phyloP scores from a whole-genome alignment of 1,140 invertebrate genomes.

The Apolygus lucorum region DNA sequence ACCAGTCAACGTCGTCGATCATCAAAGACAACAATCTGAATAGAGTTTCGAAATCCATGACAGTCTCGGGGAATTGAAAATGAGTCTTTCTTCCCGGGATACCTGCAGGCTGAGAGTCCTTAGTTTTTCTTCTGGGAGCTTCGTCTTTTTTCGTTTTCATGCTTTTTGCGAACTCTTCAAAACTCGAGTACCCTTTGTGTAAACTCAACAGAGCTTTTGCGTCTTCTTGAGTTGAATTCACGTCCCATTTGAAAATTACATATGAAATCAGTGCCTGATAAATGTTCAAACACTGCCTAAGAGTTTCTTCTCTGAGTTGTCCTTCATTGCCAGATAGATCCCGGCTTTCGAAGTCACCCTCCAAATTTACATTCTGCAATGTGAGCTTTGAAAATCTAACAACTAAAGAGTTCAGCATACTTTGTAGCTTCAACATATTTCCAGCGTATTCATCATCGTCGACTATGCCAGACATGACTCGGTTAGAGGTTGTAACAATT shows the following conservation, averaged over 20 bases:
- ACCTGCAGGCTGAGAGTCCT: conserved; percentile 21
- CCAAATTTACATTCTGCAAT: conserved; percentile 30
- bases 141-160: conserved; percentile 31
- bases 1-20: conserved; percentile 19
- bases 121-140: conserved; percentile 22
- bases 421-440: conserved; percentile 25
- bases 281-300: conserved; percentile 27
- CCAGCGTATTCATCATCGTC: conserved; percentile 24
- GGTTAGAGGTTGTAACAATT: conserved; percentile 26
- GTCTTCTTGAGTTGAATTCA: conserved; percentile 19
- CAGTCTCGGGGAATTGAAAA: conserved; percentile 26
- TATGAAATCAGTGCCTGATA: conserved; percentile 33
- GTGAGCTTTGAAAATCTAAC: conserved; percentile 28
- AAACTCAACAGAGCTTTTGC: conserved; percentile 26
- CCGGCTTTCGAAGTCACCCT: conserved; percentile 17
- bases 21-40: conserved; percentile 26
- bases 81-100: conserved; percentile 22
- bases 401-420: conserved; percentile 30
- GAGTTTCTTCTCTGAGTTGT: conserved; percentile 26
- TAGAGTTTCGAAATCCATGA: conserved; percentile 29
- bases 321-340: conserved; percentile 11
- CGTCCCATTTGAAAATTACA: conserved; percentile 28
- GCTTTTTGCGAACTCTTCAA: conserved; percentile 31
- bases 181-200: conserved; percentile 27
- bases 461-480: neutral